Evolutionary conservation across 2,113 vertebrate genomes (phyloP), one percentile per base, ranked within the genome.

Genomic region (Urocynchramus pylzowi): DNA sequence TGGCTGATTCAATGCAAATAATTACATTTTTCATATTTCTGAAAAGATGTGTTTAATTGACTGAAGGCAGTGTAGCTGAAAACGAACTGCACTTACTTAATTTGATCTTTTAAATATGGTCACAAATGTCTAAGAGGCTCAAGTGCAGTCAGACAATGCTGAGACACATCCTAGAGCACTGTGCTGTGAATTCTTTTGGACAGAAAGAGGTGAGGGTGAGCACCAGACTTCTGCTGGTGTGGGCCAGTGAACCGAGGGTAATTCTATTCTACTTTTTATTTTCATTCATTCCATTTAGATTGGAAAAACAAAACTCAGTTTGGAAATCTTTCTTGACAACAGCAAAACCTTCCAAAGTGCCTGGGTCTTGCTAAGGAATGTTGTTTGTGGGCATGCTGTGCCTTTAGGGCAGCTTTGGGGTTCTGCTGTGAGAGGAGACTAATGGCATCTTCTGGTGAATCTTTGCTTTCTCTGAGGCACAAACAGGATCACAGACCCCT

Each of bases 391-490:
- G 10, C 50, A 11, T 1, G 3, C 57, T 44, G 57, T 73, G 83
- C 60, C 83, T 81, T 75, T 6, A 84, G 91, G 89, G 89, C 81
- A 95, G 73, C 81, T 93, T 47, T 82, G 89, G 84, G 91, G 56
- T n/a, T 84, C 84, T 87, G 69, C 76, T 87, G 15, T 11, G 70
- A 59, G 78, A 17, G 60, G 44, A 87, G 57, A 65, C 39, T 89
- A 47, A 84, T 41, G 73, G 56, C 52, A 68, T 77, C 86, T 53
- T 9, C 19, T 0, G 1, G 56, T 44, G 89, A 30, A 56, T 49
- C n/a, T 79, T 44, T 0, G 0, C 23, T 57, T 70, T 30, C 53
- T 78, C 22, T 64, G 69, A 31, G 81, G 65, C 69, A 44, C 52
- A 44, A 56, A 64, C 39, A 31, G 73, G 84, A 75, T 82, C 42